Evolutionary conservation across 2,113 vertebrate species (phyloP).

Genomic region (Oncorhynchus gorbuscha): DNA sequence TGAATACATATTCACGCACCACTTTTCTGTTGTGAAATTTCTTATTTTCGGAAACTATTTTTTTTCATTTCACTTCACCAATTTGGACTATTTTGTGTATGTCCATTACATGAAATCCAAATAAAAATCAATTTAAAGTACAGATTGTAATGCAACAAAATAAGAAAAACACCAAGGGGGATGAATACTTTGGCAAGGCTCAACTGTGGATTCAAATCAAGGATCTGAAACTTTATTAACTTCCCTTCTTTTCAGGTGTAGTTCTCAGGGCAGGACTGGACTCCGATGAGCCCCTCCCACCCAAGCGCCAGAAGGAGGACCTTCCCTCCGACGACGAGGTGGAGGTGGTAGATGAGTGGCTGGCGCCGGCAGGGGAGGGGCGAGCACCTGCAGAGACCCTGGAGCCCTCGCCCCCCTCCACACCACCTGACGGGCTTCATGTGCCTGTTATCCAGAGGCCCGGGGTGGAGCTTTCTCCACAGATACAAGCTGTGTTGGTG

Average conservation of each 20-base stretch:
- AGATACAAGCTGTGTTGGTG: slow-evolving; percentile 5
- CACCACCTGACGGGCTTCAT: slow-evolving; percentile 32
- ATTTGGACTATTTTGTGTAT: no score
- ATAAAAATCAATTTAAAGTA: no score
- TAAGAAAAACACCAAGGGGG: no score
- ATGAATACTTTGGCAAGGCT: no score
- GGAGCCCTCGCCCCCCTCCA: slow-evolving; percentile 16
- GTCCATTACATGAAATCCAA: no score
- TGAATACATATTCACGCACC: no score
- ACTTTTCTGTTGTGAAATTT: no score
- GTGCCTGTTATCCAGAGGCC: slow-evolving; percentile 68
- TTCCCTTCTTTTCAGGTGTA: slow-evolving; percentile 54
- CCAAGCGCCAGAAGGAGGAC: slow-evolving; percentile 52
- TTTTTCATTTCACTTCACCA: no score
- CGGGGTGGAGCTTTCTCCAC: slow-evolving; percentile 41
- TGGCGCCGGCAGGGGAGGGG: slow-evolving; percentile 50
- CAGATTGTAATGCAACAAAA: no score
- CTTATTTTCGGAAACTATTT: no score
- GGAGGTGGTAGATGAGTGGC: slow-evolving; percentile 77
- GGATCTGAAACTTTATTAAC: neutral
- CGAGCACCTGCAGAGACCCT: slow-evolving; percentile 26
- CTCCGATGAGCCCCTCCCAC: neutral
- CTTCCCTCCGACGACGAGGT: slow-evolving; percentile 72
- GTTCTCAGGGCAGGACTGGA: slow-evolving; percentile 49
- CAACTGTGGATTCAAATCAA: no score